These are phyloP conservation scores for Epinephelus coioides DNA, from an alignment of 2,797 vertebrate species.

Conservation along the genomic window DNA sequence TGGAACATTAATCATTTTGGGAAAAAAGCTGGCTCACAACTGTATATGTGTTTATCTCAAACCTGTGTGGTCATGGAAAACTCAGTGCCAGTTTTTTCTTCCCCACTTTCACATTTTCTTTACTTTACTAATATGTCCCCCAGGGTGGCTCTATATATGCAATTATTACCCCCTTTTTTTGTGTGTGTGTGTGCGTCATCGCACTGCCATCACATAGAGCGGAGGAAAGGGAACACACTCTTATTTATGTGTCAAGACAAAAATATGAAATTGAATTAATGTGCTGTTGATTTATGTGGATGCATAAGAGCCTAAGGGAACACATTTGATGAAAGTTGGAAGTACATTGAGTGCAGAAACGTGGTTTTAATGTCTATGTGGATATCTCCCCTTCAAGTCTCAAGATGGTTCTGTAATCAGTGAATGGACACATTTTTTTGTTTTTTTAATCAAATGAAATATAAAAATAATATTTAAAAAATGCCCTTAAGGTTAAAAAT, in stretches of 20 bases:
- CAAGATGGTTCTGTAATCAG: constrained; percentile 25
- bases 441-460: constrained; percentile 34
- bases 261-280: constrained; percentile 78
- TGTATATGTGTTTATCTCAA: constrained; percentile 35
- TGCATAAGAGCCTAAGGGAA: constrained; percentile 63
- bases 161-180: constrained; percentile 50
- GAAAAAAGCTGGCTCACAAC: constrained; percentile 16
- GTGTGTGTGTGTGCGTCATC: constrained; percentile 65
- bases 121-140: constrained; percentile 47
- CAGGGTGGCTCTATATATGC: constrained; percentile 64
- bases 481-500: neutral
- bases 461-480: neutral
- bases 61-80: constrained; percentile 23
- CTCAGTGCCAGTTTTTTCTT: constrained; percentile 22
- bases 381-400: constrained; percentile 46
- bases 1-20: constrained; percentile 52
- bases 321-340: constrained; percentile 68
- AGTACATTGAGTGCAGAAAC: constrained; percentile 58
- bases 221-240: constrained; percentile 52
- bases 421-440: constrained; percentile 17
- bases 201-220: constrained; percentile 61
- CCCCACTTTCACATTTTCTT: constrained; percentile 40
- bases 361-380: constrained; percentile 48
- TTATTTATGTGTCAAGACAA: constrained; percentile 76
- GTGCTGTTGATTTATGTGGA: constrained; percentile 80